These are phyloP conservation scores for Bovichtus variegatus DNA, from an alignment of 2,797 vertebrate species.

Conservation along the genomic window DNA sequence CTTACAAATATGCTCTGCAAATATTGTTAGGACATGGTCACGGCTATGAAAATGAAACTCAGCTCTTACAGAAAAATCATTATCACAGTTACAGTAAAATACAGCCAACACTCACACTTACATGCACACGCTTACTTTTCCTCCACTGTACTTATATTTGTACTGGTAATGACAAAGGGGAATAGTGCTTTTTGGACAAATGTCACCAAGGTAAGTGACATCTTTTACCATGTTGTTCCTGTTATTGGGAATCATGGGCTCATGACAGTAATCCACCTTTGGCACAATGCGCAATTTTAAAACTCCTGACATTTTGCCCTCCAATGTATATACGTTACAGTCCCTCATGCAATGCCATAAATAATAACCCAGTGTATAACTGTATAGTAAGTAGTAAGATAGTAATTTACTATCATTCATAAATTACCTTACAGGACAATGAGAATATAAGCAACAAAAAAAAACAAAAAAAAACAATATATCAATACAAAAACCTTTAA, in stretches of 20 bases:
- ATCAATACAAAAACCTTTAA: constrained; percentile 15
- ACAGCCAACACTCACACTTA: background rate
- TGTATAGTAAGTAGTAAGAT: too few species aligned
- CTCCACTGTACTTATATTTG: background rate
- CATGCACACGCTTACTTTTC: background rate
- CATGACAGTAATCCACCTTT: background rate
- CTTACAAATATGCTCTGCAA: background rate
- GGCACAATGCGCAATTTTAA: background rate
- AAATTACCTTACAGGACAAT: background rate
- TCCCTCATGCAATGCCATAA: background rate
- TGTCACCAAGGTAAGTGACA: background rate
- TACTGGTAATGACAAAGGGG: background rate
- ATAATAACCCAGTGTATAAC: background rate
- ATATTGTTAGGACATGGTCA: background rate
- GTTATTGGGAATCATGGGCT: background rate
- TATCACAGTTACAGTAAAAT: background rate
- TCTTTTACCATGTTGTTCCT: background rate
- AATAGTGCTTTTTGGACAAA: background rate
- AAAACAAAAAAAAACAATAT: constrained; percentile 1
- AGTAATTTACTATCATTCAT: constrained; percentile 4
- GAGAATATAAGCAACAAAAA: background rate
- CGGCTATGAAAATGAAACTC: background rate
- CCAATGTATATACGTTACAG: background rate
- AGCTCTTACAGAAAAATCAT: background rate
- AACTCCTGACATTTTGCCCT: background rate